Conservation (phyloP, 2,113 vertebrate species). For the Pleuronectes platessa region DNA sequence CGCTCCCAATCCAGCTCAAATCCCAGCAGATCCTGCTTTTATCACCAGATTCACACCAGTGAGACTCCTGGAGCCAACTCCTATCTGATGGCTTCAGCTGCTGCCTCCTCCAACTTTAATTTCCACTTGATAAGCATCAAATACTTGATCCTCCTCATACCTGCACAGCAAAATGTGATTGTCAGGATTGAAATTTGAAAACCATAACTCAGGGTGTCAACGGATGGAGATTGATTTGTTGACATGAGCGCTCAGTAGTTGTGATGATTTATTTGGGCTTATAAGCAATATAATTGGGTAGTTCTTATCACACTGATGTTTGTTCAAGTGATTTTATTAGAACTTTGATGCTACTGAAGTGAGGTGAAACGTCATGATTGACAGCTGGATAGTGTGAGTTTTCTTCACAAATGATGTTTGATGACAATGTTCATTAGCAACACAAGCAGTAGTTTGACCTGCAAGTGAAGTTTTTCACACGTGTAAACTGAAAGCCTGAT, state of each 20-base stretch:
- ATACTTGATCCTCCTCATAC: conserved; percentile 13
- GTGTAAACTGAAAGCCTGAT: background rate
- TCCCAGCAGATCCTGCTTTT: conserved; percentile 39
- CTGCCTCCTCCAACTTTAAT: conserved; percentile 14
- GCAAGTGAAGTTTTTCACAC: background rate
- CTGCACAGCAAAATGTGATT: background rate
- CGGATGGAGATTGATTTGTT: background rate
- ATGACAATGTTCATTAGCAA: background rate
- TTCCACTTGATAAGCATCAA: conserved; percentile 14
- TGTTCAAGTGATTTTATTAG: too few species aligned
- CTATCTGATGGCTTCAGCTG: conserved; percentile 29
- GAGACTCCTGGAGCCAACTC: conserved; percentile 31
- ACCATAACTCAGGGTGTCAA: too few species aligned
- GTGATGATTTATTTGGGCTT: too few species aligned
- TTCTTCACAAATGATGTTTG: background rate
- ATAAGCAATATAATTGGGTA: too few species aligned
- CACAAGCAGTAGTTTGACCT: background rate
- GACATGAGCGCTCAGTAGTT: too few species aligned
- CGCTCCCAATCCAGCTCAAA: conserved; percentile 14
- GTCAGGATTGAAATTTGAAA: background rate
- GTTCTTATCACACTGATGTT: too few species aligned
- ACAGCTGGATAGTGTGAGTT: too few species aligned
- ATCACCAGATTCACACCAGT: conserved; percentile 44
- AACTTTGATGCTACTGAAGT: too few species aligned
- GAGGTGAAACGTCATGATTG: too few species aligned